Conservation (phyloP, 2,888 invertebrate genomes). For the Siphonodentalium dalli region DNA sequence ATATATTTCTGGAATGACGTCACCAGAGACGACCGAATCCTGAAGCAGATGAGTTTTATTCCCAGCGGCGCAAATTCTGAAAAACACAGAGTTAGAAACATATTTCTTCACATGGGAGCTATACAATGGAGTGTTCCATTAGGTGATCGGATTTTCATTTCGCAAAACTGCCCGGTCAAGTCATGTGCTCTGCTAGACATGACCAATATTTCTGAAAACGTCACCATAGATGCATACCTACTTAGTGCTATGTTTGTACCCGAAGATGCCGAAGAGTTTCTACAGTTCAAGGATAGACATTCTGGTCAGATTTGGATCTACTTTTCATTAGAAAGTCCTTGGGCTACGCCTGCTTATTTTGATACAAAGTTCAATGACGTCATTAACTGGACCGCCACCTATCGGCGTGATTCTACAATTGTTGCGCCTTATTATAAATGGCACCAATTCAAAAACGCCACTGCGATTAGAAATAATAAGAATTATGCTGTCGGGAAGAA, state of each 20-base stretch:
- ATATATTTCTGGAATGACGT: too few relatives aligned
- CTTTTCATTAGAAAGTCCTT: slow-evolving; percentile 92
- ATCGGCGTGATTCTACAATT: slow-evolving; percentile 90
- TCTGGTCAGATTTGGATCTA: slow-evolving; percentile 80
- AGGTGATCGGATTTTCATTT: slow-evolving; percentile 73
- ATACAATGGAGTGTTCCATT: slow-evolving; percentile 29
- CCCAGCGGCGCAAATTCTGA: slow-evolving; percentile 27
- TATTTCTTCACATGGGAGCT: slow-evolving; percentile 34
- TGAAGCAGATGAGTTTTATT: slow-evolving; percentile 40
- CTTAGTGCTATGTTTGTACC: too few relatives aligned
- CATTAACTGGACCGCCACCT: slow-evolving; percentile 97
- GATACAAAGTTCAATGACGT: slow-evolving; percentile 77
- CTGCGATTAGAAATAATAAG: slow-evolving; percentile 64
- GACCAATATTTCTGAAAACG: too few relatives aligned
- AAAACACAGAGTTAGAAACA: slow-evolving; percentile 26
- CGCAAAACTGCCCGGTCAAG: slow-evolving; percentile 83
- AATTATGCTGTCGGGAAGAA: slow-evolving; percentile 80
- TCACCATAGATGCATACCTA: too few relatives aligned
- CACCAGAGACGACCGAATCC: slow-evolving; percentile 47
- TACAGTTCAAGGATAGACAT: slow-evolving; percentile 28
- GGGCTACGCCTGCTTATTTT: slow-evolving; percentile 85
- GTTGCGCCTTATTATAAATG: slow-evolving; percentile 95
- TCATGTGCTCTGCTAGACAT: slow-evolving; percentile 76
- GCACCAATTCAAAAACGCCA: slow-evolving; percentile 83
- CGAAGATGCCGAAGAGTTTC: neutral